Evolutionary conservation across 2,797 vertebrate species (phyloP).

Genomic region (Botia almorhae): DNA sequence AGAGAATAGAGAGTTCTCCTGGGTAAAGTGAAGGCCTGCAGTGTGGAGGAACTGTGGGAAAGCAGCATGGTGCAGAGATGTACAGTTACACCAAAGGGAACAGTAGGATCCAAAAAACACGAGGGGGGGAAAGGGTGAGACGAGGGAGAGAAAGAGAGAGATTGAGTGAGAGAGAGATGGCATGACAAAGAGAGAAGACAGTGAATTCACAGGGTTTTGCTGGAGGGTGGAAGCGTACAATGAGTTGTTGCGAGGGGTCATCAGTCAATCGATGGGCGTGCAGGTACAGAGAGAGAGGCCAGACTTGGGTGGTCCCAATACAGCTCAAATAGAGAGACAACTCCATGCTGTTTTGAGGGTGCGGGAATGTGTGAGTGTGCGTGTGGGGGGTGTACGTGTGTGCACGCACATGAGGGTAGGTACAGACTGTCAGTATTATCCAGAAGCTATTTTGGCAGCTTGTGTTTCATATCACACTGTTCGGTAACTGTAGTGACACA

Average conservation of each 20-base stretch:
- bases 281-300: slow-evolving; percentile 28
- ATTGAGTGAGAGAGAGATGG: background rate
- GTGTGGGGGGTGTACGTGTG: slow-evolving; percentile 4
- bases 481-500: slow-evolving; percentile 20
- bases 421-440: slow-evolving; percentile 33
- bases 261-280: slow-evolving; percentile 49
- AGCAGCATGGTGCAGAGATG: slow-evolving; percentile 59
- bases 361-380: slow-evolving; percentile 4
- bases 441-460: slow-evolving; percentile 38
- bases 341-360: slow-evolving; percentile 7
- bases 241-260: slow-evolving; percentile 46
- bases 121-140: background rate
- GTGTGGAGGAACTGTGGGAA: slow-evolving; percentile 67
- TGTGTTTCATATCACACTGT: slow-evolving; percentile 19
- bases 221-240: slow-evolving; percentile 30
- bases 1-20: slow-evolving; percentile 55
- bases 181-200: slow-evolving; percentile 9
- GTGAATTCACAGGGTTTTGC: slow-evolving; percentile 39
- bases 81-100: slow-evolving; percentile 37
- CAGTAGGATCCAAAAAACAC: slow-evolving; percentile 34
- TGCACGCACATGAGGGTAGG: slow-evolving; percentile 13
- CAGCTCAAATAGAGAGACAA: slow-evolving; percentile 50
- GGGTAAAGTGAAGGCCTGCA: slow-evolving; percentile 59
- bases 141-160: background rate
- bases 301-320: slow-evolving; percentile 41